Conservation (phyloP, 2,797 vertebrate genomes). For the Pangasius krempfi region DNA sequence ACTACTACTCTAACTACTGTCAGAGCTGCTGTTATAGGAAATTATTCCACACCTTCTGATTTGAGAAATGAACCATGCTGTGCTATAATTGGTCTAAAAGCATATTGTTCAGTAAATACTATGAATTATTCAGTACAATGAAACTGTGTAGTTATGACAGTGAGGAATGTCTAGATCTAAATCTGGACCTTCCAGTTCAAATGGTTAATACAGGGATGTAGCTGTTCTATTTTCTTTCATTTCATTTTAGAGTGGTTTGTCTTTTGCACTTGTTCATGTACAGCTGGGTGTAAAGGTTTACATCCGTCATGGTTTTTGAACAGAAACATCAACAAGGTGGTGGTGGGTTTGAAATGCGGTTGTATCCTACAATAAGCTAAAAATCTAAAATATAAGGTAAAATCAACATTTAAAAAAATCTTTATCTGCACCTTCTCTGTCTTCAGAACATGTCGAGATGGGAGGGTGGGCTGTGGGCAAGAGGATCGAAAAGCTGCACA, state of each 20-base stretch:
- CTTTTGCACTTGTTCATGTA: background rate
- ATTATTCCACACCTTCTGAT: background rate
- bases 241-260: background rate
- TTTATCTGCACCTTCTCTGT: constrained; percentile 13
- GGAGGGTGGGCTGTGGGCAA: constrained; percentile 17
- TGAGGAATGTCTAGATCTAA: background rate
- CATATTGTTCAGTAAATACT: background rate
- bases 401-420: background rate
- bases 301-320: background rate
- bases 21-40: background rate
- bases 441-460: constrained; percentile 32
- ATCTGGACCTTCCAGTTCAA: background rate
- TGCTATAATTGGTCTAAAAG: constrained; percentile 7
- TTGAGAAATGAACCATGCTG: background rate
- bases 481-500: background rate
- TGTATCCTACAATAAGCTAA: background rate
- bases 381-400: background rate
- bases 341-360: constrained; percentile 17
- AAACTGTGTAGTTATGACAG: background rate
- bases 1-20: background rate
- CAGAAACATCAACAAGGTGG: constrained; percentile 5
- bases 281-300: background rate
- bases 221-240: background rate
- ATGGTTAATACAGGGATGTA: background rate
- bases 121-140: background rate